Evolutionary conservation across 2,888 invertebrate species (phyloP).

Genomic region (Chironomus tentans): DNA sequence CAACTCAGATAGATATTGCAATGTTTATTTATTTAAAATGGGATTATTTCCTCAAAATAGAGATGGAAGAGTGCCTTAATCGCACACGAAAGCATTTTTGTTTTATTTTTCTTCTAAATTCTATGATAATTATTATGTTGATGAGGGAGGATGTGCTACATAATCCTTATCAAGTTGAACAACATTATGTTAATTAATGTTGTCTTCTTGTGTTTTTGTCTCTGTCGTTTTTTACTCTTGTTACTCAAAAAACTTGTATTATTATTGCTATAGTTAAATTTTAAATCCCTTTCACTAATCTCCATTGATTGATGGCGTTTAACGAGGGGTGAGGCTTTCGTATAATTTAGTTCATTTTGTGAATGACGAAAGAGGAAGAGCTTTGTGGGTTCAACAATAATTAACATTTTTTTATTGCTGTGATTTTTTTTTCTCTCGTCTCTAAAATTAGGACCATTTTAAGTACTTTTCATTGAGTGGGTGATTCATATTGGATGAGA

Average conservation of each 20-base stretch:
- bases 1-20: neutral
- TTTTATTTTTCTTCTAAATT: neutral
- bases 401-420: slow-evolving; percentile 10
- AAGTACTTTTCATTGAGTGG: neutral
- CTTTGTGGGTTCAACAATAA: slow-evolving; percentile 25
- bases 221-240: no score
- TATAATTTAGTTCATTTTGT: neutral
- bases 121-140: neutral
- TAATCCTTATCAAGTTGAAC: slow-evolving; percentile 22
- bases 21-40: slow-evolving; percentile 27
- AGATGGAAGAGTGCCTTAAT: neutral
- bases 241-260: neutral
- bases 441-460: neutral
- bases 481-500: neutral
- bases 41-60: slow-evolving; percentile 19
- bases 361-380: neutral
- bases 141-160: neutral
- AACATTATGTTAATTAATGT: slow-evolving; percentile 26
- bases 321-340: neutral
- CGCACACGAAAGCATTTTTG: neutral
- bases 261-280: neutral
- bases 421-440: neutral
- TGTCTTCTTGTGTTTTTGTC: slow-evolving; percentile 19
- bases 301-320: slow-evolving; percentile 13
- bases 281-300: slow-evolving; percentile 11